Percentiles rank a stretch among this genome's conserved stretches.
phyloP scores from a whole-genome alignment of 1,140 invertebrate species.

The Sycophaga agraensis region DNA sequence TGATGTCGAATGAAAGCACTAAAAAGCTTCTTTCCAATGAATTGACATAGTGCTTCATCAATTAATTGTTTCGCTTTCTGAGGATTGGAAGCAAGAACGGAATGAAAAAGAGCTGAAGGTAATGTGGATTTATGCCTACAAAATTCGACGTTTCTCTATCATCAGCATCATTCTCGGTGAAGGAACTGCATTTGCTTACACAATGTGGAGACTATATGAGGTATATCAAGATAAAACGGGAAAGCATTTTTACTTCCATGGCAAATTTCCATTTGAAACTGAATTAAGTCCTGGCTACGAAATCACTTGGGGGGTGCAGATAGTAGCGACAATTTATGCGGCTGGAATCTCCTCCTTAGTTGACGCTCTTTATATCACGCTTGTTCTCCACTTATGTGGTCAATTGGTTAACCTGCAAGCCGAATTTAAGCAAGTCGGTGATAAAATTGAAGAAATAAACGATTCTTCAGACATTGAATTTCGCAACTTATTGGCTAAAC shows the following conservation, averaged over 20 bases:
- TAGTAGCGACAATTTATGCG: constrained; percentile 40
- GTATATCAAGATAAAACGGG: too few species aligned
- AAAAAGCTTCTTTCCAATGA: too few species aligned
- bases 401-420: constrained; percentile 38
- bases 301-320: constrained; percentile 52
- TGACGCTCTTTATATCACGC: constrained; percentile 52
- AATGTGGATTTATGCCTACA: constrained; percentile 14
- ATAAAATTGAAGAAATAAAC: background rate
- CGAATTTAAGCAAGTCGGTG: background rate
- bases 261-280: constrained; percentile 48
- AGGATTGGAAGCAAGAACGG: constrained; percentile 17
- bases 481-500: too few species aligned
- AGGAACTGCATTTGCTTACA: background rate
- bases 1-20: too few species aligned
- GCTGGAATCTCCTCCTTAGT: constrained; percentile 51
- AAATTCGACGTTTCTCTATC: constrained; percentile 8
- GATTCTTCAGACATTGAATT: too few species aligned
- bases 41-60: constrained; percentile 31
- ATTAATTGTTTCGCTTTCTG: constrained; percentile 20
- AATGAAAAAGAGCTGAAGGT: background rate
- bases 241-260: constrained; percentile 3
- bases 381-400: constrained; percentile 56
- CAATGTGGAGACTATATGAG: background rate
- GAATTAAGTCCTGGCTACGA: constrained; percentile 51
- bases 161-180: background rate